Conservation (phyloP, 2,888 invertebrate genomes). For the Neoaliturus tenellus region DNA sequence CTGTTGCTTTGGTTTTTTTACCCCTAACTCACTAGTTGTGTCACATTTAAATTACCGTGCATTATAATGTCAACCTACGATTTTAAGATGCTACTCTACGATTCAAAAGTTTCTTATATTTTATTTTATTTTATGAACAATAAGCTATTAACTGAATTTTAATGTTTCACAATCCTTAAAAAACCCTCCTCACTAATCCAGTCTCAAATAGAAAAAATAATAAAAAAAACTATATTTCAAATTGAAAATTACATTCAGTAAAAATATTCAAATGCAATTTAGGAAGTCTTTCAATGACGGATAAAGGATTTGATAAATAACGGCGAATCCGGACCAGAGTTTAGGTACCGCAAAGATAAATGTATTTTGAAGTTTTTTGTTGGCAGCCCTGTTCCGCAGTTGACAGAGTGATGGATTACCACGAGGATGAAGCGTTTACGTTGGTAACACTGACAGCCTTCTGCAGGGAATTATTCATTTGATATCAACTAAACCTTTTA, state of each 20-base stretch:
- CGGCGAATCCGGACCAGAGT: neutral
- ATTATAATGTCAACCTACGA: too few relatives aligned
- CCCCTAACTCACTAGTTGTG: too few relatives aligned
- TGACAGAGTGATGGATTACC: constrained; percentile 31
- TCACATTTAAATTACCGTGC: too few relatives aligned
- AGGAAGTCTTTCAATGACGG: neutral
- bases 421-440: constrained; percentile 28
- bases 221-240: neutral
- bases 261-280: neutral
- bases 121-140: too few relatives aligned
- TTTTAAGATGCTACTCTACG: too few relatives aligned
- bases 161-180: too few relatives aligned
- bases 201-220: neutral
- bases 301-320: constrained; percentile 20
- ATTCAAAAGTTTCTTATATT: too few relatives aligned
- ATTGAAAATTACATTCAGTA: neutral
- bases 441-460: constrained; percentile 33
- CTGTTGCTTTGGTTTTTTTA: too few relatives aligned
- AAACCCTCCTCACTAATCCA: too few relatives aligned
- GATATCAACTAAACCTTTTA: constrained; percentile 14
- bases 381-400: constrained; percentile 26
- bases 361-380: constrained; percentile 30
- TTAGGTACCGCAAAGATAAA: constrained; percentile 13
- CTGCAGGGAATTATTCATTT: constrained; percentile 24
- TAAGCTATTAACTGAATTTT: too few relatives aligned